phyloP scores from a whole-genome alignment of 2,888 invertebrate species.

The Dasypogon diadema region DNA sequence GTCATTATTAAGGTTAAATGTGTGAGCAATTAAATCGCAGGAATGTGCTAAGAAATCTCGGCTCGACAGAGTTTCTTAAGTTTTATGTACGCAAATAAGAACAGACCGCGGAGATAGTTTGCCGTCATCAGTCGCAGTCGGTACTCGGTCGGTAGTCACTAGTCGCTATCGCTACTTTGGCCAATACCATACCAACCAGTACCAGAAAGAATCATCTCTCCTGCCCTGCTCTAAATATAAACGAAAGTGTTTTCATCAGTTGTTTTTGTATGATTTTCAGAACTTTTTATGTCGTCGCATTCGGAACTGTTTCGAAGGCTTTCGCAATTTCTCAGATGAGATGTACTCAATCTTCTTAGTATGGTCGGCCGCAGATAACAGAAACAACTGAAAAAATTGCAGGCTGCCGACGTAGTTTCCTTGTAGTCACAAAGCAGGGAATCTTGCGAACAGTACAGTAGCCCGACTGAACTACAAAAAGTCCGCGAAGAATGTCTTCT shows the following conservation, averaged over 20 bases:
- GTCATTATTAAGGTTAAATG: constrained; percentile 31
- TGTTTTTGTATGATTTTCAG: constrained; percentile 35
- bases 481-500: constrained; percentile 43
- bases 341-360: constrained; percentile 7
- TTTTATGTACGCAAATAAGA: constrained; percentile 7
- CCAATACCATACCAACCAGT: not conserved
- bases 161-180: too few species aligned
- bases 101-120: constrained; percentile 3
- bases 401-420: constrained; percentile 5
- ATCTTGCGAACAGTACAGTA: constrained; percentile 1
- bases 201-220: constrained; percentile 10
- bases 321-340: constrained; percentile 11
- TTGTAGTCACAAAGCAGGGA: constrained; percentile 8
- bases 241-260: constrained; percentile 20
- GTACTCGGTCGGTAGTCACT: not conserved
- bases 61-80: not conserved
- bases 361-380: constrained; percentile 8
- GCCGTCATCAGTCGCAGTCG: constrained; percentile 8
- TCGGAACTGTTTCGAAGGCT: not conserved
- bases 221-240: constrained; percentile 45
- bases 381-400: constrained; percentile 7
- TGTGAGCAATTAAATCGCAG: not conserved
- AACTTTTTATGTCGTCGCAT: constrained; percentile 39
- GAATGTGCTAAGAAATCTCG: constrained; percentile 7
- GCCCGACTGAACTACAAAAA: constrained; percentile 32